A percentile compares a stretch with the other conserved stretches of the same genome.
Conservation (phyloP, 2,113 vertebrate species). For the Limnothrissa miodon region DNA sequence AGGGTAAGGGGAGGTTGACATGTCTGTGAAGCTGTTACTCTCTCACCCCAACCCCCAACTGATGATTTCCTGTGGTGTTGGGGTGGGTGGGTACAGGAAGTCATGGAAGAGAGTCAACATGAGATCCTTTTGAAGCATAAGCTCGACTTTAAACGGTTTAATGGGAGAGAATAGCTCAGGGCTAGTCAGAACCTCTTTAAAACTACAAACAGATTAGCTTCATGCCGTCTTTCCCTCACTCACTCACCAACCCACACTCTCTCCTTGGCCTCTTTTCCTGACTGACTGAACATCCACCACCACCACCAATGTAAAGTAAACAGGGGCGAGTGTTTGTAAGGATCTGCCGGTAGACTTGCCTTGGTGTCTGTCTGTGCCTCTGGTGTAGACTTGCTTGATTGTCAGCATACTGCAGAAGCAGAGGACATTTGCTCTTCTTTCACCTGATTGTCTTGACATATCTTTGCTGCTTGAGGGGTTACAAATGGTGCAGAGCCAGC, state of each 20-base stretch:
- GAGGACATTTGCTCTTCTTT: background rate
- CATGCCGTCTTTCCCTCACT: background rate
- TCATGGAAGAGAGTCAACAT: constrained; percentile 1
- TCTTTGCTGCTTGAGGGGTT: constrained; percentile 20
- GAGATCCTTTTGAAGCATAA: constrained; percentile 12
- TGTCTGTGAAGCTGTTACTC: constrained; percentile 40
- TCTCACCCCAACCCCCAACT: constrained; percentile 34
- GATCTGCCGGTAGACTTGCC: background rate
- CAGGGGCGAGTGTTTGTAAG: background rate
- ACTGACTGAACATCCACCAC: background rate
- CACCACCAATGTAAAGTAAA: background rate
- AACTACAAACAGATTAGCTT: constrained; percentile 3
- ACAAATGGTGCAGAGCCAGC: background rate
- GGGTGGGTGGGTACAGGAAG: constrained; percentile 14
- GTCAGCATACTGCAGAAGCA: constrained; percentile 59
- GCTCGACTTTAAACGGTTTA: constrained; percentile 45
- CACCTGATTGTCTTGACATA: constrained; percentile 26
- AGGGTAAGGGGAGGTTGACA: constrained; percentile 32
- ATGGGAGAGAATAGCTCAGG: constrained; percentile 41
- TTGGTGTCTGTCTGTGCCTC: constrained; percentile 46
- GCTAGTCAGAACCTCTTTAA: background rate
- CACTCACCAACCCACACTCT: background rate
- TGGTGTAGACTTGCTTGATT: constrained; percentile 57
- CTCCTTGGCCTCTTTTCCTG: background rate
- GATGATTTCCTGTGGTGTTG: constrained; percentile 43